Percentiles rank a stretch among this genome's conserved stretches.
phyloP scores from a whole-genome alignment of 2,888 invertebrate genomes.

The Cynaeus angustus region DNA sequence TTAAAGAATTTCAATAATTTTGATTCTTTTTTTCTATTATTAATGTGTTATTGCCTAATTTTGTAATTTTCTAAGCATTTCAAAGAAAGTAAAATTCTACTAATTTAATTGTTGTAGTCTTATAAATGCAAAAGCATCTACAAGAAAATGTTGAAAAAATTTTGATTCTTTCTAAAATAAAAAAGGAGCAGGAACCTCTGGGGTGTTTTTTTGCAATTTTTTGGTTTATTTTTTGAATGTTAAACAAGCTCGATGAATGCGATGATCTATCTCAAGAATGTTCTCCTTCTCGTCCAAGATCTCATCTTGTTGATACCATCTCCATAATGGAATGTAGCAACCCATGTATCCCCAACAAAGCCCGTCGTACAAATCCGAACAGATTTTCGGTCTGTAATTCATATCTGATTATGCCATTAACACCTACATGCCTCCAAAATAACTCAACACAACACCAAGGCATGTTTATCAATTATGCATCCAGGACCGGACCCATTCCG shows the following conservation, averaged over 20 bases:
- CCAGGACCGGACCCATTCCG: slow-evolving; percentile 45
- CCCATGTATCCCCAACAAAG: slow-evolving; percentile 43
- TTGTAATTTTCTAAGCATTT: too few relatives aligned
- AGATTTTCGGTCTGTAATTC: slow-evolving; percentile 57
- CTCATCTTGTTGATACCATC: slow-evolving; percentile 28
- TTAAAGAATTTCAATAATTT: too few relatives aligned
- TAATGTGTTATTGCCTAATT: too few relatives aligned
- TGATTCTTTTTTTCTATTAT: too few relatives aligned
- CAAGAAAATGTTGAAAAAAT: too few relatives aligned
- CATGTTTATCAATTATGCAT: slow-evolving; percentile 58
- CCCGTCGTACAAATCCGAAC: slow-evolving; percentile 47
- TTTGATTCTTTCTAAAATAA: too few relatives aligned
- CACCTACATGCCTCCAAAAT: slow-evolving; percentile 58
- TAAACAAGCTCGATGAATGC: background rate
- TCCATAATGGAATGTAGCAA: slow-evolving; percentile 45
- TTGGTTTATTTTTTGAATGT: background rate
- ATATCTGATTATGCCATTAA: slow-evolving; percentile 60
- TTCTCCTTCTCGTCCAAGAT: background rate
- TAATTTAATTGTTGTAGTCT: too few relatives aligned
- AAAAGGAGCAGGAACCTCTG: too few relatives aligned
- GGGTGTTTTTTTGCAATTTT: too few relatives aligned
- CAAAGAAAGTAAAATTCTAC: too few relatives aligned
- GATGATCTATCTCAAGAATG: background rate
- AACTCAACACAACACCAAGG: slow-evolving; percentile 53
- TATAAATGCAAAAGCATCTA: too few relatives aligned